Base-by-base conservation (phyloP, 2,113 vertebrate genomes). In the Antechinus flavipes region DNA sequence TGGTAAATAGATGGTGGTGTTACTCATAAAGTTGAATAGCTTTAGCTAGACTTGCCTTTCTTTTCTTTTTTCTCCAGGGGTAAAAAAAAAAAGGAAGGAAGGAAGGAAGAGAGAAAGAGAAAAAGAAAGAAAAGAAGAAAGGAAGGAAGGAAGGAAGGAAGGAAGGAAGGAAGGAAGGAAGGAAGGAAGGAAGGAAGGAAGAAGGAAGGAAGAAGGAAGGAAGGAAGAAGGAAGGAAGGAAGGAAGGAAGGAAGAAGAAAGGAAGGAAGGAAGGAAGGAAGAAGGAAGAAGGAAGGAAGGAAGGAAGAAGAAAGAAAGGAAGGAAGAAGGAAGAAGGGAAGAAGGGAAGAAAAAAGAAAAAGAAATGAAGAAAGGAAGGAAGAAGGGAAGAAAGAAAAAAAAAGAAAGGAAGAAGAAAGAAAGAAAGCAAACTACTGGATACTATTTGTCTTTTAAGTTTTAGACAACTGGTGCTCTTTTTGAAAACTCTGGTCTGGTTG, bases 61-160 rank as follows among this genome's bases (percentile, higher is more conserved):
- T 49, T 52, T 93, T n/a, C 53, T 93, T 94, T 90, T n/a, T 91
- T 53, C 94, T 50, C 76, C 91, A 54, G 47, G 49, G 49, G 49
- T 49, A 49, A 49, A 42, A 54, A 55, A 92, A 94, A 89, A 54
- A 2, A 56, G 30, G 90, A 93, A 91, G 84, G n/a, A 93, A 95
- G 35, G 35, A 23, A 94, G 90, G 49, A 93, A 54, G 93, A 91
- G 91, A 56, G 84, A 8, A 49, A 91, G 91, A 56, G 84, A 8
- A 49, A 91, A 91, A 56, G 84, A 8, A 49, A 49, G 49, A 8
- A 49, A 49, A 5, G 49, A 49, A 49, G 47, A 5, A 49, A 49
- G 47, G 47, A 49, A 49, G 47, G 47, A 49, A 49, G 47, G 47
- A 49, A 49, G 47, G 47, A 49, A 49, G 47, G 2, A 93, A 6